A percentile compares a stretch with the other conserved stretches of the same genome.
Conservation (phyloP, 2,888 invertebrate genomes). For the Tetanocera ferruginea region DNA sequence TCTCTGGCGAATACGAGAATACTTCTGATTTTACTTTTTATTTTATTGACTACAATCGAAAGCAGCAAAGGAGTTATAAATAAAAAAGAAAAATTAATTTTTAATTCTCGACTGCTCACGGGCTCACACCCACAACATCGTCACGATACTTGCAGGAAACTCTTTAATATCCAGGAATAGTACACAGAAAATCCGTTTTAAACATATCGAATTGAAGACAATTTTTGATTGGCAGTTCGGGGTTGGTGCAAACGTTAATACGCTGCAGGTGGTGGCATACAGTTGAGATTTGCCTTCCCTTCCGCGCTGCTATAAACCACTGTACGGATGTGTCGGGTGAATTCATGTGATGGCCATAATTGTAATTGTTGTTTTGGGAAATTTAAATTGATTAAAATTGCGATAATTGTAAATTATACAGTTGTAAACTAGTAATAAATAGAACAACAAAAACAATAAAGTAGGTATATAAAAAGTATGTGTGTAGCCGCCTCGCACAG, state of each 20-base stretch:
- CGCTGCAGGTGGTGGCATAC: conserved; percentile 10
- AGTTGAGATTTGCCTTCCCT: background rate
- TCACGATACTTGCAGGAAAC: background rate
- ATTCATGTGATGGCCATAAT: background rate
- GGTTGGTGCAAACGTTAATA: conserved; percentile 49
- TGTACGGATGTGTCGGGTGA: background rate
- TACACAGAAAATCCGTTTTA: background rate
- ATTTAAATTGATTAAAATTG: conserved; percentile 41
- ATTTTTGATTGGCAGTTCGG: conserved; percentile 62
- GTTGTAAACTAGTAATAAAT: conserved; percentile 40
- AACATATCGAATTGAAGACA: background rate
- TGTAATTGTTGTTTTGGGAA: background rate
- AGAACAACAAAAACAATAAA: background rate
- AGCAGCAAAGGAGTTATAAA: background rate
- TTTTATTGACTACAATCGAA: background rate
- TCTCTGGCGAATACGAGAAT: background rate
- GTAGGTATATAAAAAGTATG: too few relatives aligned
- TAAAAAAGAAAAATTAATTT: conserved; percentile 14
- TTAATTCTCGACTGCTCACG: background rate
- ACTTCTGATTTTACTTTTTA: conserved; percentile 4
- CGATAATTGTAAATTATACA: conserved; percentile 49
- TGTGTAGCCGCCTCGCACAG: too few relatives aligned
- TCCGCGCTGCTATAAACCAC: conserved; percentile 1
- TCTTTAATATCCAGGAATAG: background rate
- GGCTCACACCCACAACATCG: background rate